phyloP scores from a whole-genome alignment of 1,140 invertebrate genomes.

The Panagrolaimus sp. region DNA sequence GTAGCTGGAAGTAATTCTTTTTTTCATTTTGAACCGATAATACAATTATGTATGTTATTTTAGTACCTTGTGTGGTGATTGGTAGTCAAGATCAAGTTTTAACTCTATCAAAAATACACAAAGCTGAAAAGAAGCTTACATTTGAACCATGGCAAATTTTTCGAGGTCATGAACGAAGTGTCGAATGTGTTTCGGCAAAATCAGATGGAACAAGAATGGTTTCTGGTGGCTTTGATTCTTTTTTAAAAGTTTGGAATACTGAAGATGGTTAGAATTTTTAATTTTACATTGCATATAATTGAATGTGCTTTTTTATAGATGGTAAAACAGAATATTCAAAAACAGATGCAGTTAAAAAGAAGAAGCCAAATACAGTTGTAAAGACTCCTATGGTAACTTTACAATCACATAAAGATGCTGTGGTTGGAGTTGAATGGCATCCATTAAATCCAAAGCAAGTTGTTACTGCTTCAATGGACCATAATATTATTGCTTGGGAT shows the following conservation, averaged over 20 bases:
- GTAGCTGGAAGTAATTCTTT: constrained; percentile 18
- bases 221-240: constrained; percentile 52
- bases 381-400: constrained; percentile 79
- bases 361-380: constrained; percentile 37
- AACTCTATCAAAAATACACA: constrained; percentile 27
- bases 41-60: not conserved
- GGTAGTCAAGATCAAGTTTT: constrained; percentile 44
- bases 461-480: constrained; percentile 84
- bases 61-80: constrained; percentile 27
- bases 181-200: constrained; percentile 48
- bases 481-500: constrained; percentile 90
- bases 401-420: constrained; percentile 81
- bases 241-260: constrained; percentile 53
- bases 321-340: constrained; percentile 21
- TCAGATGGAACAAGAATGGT: constrained; percentile 38
- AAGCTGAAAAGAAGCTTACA: not conserved
- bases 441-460: constrained; percentile 65
- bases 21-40: not conserved
- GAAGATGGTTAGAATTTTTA: constrained; percentile 25
- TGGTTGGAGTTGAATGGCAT: constrained; percentile 78
- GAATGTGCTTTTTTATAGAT: too few relatives aligned
- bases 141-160: constrained; percentile 20
- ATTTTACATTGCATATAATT: too few relatives aligned
- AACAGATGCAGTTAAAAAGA: constrained; percentile 32
- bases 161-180: constrained; percentile 48